phyloP scores from a whole-genome alignment of 2,888 invertebrate genomes.

The Papilio protenor region DNA sequence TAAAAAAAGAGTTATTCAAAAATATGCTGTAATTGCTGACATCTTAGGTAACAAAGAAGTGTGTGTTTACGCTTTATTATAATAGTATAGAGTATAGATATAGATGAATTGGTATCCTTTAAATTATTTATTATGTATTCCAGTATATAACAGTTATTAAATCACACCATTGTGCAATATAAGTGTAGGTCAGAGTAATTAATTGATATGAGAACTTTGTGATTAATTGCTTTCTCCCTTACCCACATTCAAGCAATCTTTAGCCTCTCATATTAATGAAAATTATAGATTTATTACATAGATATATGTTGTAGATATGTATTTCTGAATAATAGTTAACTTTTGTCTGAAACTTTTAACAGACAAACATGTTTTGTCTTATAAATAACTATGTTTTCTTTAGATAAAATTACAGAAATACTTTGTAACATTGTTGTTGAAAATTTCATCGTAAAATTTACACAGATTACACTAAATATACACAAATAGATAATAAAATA shows the following conservation, averaged over 20 bases:
- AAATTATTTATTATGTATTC: background rate
- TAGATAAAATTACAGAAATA: background rate
- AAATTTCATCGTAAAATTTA: background rate
- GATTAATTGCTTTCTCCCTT: slow-evolving; percentile 8
- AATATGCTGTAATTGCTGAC: too few species aligned
- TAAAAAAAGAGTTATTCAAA: too few species aligned
- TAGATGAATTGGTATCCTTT: background rate
- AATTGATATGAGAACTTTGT: slow-evolving; percentile 10
- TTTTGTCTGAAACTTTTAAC: background rate
- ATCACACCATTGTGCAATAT: slow-evolving; percentile 1
- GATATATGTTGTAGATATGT: too few species aligned
- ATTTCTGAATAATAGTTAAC: too few species aligned
- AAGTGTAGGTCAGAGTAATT: slow-evolving; percentile 17
- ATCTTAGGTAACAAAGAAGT: too few species aligned
- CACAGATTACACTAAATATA: background rate
- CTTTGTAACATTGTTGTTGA: slow-evolving; percentile 2
- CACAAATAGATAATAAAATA: background rate
- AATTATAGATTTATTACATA: background rate
- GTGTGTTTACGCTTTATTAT: too few species aligned
- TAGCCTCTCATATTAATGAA: background rate
- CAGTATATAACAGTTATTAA: background rate
- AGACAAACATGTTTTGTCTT: too few species aligned
- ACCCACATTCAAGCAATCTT: slow-evolving; percentile 6
- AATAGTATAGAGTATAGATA: too few species aligned
- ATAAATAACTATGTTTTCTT: too few species aligned